Evolutionary conservation across 2,113 vertebrate genomes (phyloP), one percentile per base, ranked within the genome.

Genomic region (Psephotus haematonotus): DNA sequence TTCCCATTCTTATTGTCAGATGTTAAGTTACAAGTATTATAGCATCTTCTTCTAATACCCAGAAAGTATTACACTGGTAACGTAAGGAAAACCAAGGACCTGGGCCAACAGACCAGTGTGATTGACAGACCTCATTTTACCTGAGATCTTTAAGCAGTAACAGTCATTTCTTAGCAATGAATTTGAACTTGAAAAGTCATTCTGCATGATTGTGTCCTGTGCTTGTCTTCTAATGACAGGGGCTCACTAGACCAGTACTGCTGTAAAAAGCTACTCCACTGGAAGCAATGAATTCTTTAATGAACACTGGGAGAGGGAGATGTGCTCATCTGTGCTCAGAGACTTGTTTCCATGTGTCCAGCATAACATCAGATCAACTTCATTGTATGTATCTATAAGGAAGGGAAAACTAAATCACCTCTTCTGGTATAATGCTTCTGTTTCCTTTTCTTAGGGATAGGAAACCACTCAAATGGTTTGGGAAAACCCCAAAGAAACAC

Each of bases 311-410:
- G 99, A 99, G 86, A 99, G 95, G 68, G 98, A 98, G 50, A 99
- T 99, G 82, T 99, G 98, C 14, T 99, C 99, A 59, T 98, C 98
- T 6, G 98, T 99, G 93, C 98, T 98, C 63, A 99, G 95, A 49
- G 99, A 99, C 81, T 99, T 98, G 76, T 99, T 99, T n/a, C 99
- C 99, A 3, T 98, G 98, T 96, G 99, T 99, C 99, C 99, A 99
- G 97, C 99, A 99, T 4, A 99, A 92, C 98, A 99, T 99, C 79
- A 99, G 96, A 96, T 99, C 99, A 49, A 99, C 99, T 95, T 99
- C 99, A 88, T 98, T 99, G 82, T 99, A 99, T 1, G 98, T 99
- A 90, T 99, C 99, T 99, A 70, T 17, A 78, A 97, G 93, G 98
- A 77, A 88, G 91, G 39, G 91, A 81, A 87, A 87, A 91, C 33